A percentile compares a stretch with the other conserved stretches of the same genome.
Conservation (phyloP, 2,113 vertebrate genomes). For the Microtus oregoni region DNA sequence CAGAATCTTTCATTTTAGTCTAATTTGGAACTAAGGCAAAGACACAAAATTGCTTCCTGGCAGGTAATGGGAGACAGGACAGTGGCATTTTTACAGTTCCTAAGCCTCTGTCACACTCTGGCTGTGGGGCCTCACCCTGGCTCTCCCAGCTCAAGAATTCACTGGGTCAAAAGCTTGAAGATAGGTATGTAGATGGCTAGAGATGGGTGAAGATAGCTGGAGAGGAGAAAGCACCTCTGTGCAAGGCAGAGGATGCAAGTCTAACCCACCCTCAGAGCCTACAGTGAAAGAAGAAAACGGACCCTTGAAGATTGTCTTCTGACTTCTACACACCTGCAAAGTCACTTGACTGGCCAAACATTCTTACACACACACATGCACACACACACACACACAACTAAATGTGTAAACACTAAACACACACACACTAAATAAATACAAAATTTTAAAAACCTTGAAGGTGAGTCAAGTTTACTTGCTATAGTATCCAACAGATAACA, state of each 20-base stretch:
- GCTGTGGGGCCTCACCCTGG: background rate
- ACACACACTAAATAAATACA: background rate
- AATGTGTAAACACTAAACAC: background rate
- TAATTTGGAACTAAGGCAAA: slow-evolving; percentile 3
- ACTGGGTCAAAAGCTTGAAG: background rate
- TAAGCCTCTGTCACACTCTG: slow-evolving; percentile 23
- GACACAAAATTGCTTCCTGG: background rate
- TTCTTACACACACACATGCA: background rate
- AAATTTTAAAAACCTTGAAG: slow-evolving; percentile 33
- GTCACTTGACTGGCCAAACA: background rate
- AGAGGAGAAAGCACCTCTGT: background rate
- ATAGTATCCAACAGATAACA: slow-evolving; percentile 5
- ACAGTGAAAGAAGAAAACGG: background rate
- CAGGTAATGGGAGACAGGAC: background rate
- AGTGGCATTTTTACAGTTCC: slow-evolving; percentile 23
- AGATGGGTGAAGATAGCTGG: background rate
- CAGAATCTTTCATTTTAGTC: slow-evolving; percentile 30
- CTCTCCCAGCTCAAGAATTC: background rate
- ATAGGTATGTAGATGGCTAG: background rate
- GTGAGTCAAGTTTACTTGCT: slow-evolving; percentile 51
- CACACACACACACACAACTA: background rate
- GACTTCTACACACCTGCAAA: background rate
- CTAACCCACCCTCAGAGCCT: background rate
- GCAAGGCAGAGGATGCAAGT: background rate
- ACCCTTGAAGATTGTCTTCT: background rate